Percentiles rank a stretch among this genome's conserved stretches.
Conservation (phyloP, 2,113 vertebrate genomes). For the Australoheros scitulus region DNA sequence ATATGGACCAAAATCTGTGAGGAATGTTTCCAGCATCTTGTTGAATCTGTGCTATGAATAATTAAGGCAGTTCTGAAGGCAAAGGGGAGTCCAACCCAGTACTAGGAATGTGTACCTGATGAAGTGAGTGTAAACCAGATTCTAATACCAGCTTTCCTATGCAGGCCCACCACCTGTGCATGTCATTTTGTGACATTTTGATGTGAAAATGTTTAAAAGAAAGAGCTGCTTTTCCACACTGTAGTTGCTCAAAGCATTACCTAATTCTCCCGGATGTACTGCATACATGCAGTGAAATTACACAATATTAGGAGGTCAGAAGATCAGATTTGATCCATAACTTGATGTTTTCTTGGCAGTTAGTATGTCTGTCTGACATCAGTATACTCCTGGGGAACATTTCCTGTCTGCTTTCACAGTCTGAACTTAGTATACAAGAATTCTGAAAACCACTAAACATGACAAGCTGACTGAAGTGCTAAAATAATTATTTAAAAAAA, state of each 20-base stretch:
- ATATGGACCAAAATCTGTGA: not conserved
- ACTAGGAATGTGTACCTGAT: rapidly evolving
- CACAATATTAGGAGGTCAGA: not conserved
- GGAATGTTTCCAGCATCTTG: not conserved
- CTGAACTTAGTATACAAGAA: not conserved
- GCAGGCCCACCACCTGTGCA: not conserved
- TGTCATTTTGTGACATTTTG: not conserved
- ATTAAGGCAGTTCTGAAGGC: not conserved
- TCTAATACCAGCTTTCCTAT: not conserved
- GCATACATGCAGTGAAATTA: not conserved
- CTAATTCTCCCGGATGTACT: not conserved
- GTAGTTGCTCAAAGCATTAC: not conserved
- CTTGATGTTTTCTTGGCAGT: not conserved
- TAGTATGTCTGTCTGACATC: not conserved
- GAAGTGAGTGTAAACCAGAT: not conserved
- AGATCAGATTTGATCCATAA: not conserved
- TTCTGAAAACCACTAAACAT: slow-evolving; percentile 14
- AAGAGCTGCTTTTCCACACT: rapidly evolving
- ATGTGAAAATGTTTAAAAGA: not conserved
- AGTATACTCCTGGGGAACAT: not conserved
- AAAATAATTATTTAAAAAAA: slow-evolving; percentile 30
- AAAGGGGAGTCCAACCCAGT: rapidly evolving
- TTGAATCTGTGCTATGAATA: not conserved
- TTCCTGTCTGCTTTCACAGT: not conserved
- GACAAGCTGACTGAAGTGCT: slow-evolving; percentile 27